Base-by-base conservation (phyloP, 92 coral and sea anemone genomes). In the Siderastrea siderea region DNA sequence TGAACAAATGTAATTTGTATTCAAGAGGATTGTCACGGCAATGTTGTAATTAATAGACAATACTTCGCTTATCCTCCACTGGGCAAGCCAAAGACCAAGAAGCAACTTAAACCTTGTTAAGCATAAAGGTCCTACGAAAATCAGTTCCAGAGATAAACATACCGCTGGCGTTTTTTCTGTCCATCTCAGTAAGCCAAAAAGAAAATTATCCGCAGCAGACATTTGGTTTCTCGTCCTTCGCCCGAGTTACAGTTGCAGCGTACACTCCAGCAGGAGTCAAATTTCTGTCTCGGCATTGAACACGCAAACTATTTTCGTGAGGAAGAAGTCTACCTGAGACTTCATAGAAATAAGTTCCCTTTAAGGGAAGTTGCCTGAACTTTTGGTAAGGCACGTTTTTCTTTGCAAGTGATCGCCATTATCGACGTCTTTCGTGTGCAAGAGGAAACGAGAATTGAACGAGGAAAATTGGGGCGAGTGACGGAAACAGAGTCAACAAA, bases 381-480 rank as follows among this genome's bases (percentile, higher is more conserved):
- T 17, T 17, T 67, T 43, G 8, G 19, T 46, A 67, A 17, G 5
- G 10, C 38, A 53, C 6, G 10, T 67, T 67, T 46, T 67, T 67
- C 19, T 67, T 45, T 5, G 49, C 1, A 67, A 67, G n/a, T 6
- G 45, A 67, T n/a, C 71, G 71, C 47, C 7, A 67, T n/a, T n/a
- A 67, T 13, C 10, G 49, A 53, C 57, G 10, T 5, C 6, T 67
- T 67, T 19, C 38, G 38, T 26, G 71, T 6, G 71, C 5, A 67
- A 67, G 19, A 6, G 47, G 6, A n/a, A 67, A 5, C 19, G 71
- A 46, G 45, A 19, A 67, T 8, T 67, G 71, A 67, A 67, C 71
- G 71, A 67, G 71, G 71, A 67, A 46, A 67, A 67, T 67, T 67
- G 71, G 71, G 71, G 71, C 71, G 71, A 67, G 49, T 53, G 57